phyloP scores from a whole-genome alignment of 2,113 vertebrate species.

The Lasiurus cinereus region DNA sequence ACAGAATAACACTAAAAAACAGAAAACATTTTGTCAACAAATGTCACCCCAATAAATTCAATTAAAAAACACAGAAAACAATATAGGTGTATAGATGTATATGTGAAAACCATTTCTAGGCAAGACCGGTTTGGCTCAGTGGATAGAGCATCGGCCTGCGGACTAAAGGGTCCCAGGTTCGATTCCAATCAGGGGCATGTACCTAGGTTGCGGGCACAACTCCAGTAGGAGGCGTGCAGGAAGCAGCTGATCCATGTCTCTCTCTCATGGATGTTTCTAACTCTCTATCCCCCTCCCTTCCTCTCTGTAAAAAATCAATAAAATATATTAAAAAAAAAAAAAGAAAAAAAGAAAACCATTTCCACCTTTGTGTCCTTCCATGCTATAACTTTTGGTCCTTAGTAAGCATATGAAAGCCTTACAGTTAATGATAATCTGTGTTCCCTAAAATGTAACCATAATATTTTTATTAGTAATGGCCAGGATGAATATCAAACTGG shows the following conservation, averaged over 20 bases:
- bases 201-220: too few species aligned
- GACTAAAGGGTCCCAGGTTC: too few species aligned
- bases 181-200: too few species aligned
- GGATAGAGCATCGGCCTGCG: too few species aligned
- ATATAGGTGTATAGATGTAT: background rate
- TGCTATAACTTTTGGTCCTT: background rate
- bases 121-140: too few species aligned
- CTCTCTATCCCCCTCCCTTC: too few species aligned
- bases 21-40: background rate
- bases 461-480: background rate
- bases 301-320: too few species aligned
- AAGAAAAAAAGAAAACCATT: background rate
- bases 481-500: background rate
- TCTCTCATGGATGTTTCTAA: too few species aligned
- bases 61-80: background rate
- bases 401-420: background rate
- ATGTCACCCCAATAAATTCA: background rate
- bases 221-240: too few species aligned
- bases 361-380: background rate
- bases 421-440: background rate
- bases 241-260: too few species aligned
- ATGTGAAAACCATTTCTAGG: background rate
- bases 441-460: background rate
- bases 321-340: too few species aligned
- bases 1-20: constrained; percentile 4